These are phyloP conservation scores for Priocnemis perturbator DNA, from an alignment of 2,888 invertebrate species.

Conservation along the genomic window DNA sequence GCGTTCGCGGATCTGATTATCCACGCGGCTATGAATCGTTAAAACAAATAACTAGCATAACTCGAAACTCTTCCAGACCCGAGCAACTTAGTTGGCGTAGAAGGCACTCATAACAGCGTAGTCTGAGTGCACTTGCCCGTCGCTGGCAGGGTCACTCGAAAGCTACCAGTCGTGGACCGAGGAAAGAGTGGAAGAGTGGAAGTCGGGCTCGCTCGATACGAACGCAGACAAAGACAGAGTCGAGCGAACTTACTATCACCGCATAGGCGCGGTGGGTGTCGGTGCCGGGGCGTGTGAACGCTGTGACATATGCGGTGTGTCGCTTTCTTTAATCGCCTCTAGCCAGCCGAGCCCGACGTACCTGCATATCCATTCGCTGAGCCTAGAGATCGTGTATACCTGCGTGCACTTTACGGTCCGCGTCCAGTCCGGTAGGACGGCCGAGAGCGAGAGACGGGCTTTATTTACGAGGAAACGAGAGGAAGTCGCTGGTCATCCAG, in stretches of 20 bases:
- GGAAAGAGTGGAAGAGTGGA: slow-evolving; percentile 11
- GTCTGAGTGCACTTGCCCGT: no score
- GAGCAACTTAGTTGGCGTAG: no score
- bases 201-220: not conserved
- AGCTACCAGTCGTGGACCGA: slow-evolving; percentile 9
- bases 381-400: slow-evolving; percentile 10
- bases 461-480: no score
- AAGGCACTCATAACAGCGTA: no score
- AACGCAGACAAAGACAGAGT: not conserved
- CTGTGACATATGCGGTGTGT: slow-evolving; percentile 75
- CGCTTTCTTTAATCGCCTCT: slow-evolving; percentile 73
- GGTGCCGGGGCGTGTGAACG: slow-evolving; percentile 74
- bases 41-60: no score
- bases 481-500: no score
- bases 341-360: slow-evolving; percentile 29
- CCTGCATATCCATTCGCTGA: slow-evolving; percentile 39
- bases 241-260: slow-evolving; percentile 54
- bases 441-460: no score
- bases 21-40: no score
- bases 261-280: slow-evolving; percentile 67
- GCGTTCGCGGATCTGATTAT: no score
- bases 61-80: no score
- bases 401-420: no score
- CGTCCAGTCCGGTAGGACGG: no score
- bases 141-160: slow-evolving; percentile 5